Conservation (phyloP, 2,888 invertebrate genomes). For the Cosmia pyralina region DNA sequence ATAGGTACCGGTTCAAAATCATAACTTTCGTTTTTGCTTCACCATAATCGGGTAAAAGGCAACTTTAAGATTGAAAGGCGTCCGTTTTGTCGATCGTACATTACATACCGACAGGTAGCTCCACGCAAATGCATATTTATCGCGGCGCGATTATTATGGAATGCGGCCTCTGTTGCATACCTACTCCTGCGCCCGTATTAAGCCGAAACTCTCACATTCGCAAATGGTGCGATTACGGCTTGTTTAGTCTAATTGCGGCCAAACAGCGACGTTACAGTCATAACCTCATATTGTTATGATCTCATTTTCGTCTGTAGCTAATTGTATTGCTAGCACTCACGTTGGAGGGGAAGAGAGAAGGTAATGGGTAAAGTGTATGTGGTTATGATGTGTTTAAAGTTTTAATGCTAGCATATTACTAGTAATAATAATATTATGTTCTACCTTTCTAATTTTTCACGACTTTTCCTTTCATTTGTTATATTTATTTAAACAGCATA, state of each 20-base stretch:
- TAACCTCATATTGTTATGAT: conserved; percentile 52
- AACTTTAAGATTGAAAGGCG: too few species aligned
- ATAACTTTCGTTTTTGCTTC: too few species aligned
- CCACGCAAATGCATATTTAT: too few species aligned
- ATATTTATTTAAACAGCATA: too few species aligned
- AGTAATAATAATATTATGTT: too few species aligned
- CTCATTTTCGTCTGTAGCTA: conserved; percentile 48
- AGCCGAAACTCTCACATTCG: conserved; percentile 14
- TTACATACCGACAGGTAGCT: too few species aligned
- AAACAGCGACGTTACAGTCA: conserved; percentile 25
- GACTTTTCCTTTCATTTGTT: neutral
- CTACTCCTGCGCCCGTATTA: neutral
- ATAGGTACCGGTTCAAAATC: too few species aligned
- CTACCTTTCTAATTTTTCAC: neutral
- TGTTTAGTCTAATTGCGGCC: conserved; percentile 57
- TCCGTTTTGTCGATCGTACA: too few species aligned
- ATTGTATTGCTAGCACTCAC: conserved; percentile 34
- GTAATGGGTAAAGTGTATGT: conserved; percentile 24
- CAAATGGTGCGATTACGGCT: conserved; percentile 38
- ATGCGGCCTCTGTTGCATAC: neutral
- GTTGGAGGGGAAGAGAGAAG: neutral
- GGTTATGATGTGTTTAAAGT: conserved; percentile 26
- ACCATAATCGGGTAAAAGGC: too few species aligned
- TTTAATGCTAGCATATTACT: conserved; percentile 22
- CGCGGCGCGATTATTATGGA: too few species aligned